Conservation (phyloP, 2,113 vertebrate species). For the Lutjanus erythropterus region DNA sequence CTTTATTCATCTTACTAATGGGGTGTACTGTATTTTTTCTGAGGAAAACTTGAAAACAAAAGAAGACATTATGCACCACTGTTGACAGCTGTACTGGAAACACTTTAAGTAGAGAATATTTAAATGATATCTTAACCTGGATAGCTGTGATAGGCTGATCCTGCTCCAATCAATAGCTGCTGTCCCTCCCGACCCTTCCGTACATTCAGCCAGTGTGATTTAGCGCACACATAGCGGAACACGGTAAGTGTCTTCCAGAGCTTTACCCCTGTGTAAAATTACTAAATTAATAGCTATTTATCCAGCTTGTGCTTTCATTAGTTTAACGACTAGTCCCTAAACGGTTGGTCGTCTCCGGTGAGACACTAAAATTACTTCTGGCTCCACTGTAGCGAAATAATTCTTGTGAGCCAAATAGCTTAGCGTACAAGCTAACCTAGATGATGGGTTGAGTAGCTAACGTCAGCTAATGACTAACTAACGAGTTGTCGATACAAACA, state of each 20-base stretch:
- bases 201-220: constrained; percentile 58
- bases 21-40: background rate
- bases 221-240: constrained; percentile 66
- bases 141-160: constrained; percentile 64
- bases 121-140: constrained; percentile 21
- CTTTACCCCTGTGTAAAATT: constrained; percentile 3
- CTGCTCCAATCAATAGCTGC: constrained; percentile 65
- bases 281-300: background rate
- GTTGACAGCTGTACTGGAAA: background rate
- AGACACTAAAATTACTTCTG: background rate
- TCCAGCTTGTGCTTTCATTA: background rate
- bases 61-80: background rate
- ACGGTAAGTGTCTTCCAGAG: constrained; percentile 66
- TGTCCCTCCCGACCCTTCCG: constrained; percentile 41
- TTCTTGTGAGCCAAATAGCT: constrained; percentile 32
- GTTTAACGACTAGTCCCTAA: background rate
- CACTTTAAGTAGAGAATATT: background rate
- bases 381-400: background rate
- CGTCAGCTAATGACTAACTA: constrained; percentile 61
- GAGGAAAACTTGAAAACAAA: background rate
- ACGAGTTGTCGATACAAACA: constrained; percentile 37
- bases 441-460: constrained; percentile 51
- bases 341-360: rapidly evolving
- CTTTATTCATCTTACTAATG: background rate
- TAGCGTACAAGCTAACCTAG: constrained; percentile 64